Evolutionary conservation across 2,888 invertebrate species (phyloP).

Genomic region (Pollenia angustigena): DNA sequence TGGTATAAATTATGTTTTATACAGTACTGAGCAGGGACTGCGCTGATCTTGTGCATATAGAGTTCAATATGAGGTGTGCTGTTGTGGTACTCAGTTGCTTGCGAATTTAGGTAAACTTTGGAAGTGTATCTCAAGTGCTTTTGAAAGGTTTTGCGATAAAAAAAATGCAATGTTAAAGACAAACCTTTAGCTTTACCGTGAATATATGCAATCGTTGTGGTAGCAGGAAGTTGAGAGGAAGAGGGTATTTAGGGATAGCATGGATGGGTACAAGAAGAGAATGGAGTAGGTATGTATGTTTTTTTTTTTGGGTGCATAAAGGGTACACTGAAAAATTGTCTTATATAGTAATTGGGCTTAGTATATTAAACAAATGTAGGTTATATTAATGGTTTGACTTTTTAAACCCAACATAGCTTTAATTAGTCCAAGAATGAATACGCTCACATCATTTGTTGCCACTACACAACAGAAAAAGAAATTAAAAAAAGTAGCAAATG

Average conservation of each 20-base stretch:
- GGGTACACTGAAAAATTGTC: slow-evolving; percentile 28
- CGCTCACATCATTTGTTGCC: no score
- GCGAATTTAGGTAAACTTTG: slow-evolving; percentile 32
- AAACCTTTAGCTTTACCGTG: slow-evolving; percentile 44
- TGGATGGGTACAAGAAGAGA: background rate
- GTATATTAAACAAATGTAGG: no score
- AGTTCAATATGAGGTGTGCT: slow-evolving; percentile 53
- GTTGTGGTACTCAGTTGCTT: background rate
- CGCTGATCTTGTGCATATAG: slow-evolving; percentile 22
- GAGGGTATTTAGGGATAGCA: background rate
- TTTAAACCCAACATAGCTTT: no score
- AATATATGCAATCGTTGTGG: background rate
- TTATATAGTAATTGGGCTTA: no score
- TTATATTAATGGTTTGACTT: no score
- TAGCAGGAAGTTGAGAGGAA: background rate
- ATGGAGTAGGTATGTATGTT: background rate
- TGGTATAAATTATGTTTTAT: slow-evolving; percentile 40
- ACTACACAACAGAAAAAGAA: no score
- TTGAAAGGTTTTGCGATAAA: slow-evolving; percentile 67
- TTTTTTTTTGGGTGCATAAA: background rate
- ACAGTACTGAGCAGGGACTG: slow-evolving; percentile 8
- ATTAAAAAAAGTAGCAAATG: no score
- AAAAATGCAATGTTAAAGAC: slow-evolving; percentile 41
- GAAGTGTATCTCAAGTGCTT: slow-evolving; percentile 64
- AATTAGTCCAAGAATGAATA: no score